These are phyloP conservation scores for Seriola aureovittata DNA, from an alignment of 2,113 vertebrate genomes.

Conservation along the genomic window DNA sequence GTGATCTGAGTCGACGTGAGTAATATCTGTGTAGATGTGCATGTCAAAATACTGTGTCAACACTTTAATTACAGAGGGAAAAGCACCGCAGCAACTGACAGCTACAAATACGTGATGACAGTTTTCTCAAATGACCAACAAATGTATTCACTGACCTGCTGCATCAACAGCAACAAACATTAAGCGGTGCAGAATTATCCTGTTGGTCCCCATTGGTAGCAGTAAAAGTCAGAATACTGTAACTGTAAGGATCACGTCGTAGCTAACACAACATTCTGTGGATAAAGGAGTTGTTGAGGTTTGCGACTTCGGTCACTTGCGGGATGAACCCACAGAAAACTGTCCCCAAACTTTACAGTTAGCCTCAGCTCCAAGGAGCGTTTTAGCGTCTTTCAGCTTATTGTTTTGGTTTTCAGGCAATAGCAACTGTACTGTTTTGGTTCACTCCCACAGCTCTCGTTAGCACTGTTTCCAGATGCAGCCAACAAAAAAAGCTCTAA, in stretches of 20 bases:
- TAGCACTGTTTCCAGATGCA: too few relatives aligned
- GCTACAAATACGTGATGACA: neutral
- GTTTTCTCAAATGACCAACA: neutral
- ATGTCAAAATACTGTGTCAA: conserved; percentile 8
- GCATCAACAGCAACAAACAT: neutral
- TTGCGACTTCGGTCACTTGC: neutral
- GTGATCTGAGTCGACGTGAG: neutral
- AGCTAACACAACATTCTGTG: neutral
- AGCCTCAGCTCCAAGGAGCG: too few relatives aligned
- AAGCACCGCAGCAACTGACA: neutral
- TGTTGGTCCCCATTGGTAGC: neutral
- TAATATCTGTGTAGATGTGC: neutral
- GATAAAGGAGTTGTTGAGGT: neutral
- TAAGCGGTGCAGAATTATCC: neutral
- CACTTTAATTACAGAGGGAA: neutral
- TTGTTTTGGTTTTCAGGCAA: too few relatives aligned
- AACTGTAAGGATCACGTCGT: neutral
- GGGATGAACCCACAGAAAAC: too few relatives aligned
- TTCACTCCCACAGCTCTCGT: too few relatives aligned
- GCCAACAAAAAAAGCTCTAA: too few relatives aligned
- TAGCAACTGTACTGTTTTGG: too few relatives aligned
- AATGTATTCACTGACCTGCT: conserved; percentile 1
- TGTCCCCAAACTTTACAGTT: too few relatives aligned
- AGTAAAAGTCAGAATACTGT: neutral
- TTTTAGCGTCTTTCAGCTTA: too few relatives aligned